Evolutionary conservation across 2,888 invertebrate genomes (phyloP).

Genomic region (Leptura quadrifasciata): DNA sequence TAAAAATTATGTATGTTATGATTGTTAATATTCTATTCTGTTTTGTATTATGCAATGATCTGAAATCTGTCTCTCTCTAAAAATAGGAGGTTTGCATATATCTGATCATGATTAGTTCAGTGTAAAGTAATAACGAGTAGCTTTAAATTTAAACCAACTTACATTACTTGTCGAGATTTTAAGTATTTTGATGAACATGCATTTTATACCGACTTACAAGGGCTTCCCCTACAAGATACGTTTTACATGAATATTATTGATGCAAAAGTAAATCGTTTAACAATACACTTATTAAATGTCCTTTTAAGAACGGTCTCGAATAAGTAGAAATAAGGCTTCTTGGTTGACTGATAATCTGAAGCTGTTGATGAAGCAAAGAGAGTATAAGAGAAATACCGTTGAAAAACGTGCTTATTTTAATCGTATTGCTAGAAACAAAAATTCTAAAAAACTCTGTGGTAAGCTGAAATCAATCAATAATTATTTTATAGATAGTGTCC

Average conservation of each 20-base stretch:
- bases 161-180: slow-evolving; percentile 17
- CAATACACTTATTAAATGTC: not conserved
- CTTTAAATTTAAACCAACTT: not conserved
- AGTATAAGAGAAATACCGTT: no score
- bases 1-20: no score
- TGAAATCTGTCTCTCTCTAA: not conserved
- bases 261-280: slow-evolving; percentile 5
- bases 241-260: slow-evolving; percentile 11
- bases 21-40: no score
- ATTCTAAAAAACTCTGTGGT: no score
- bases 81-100: slow-evolving; percentile 7
- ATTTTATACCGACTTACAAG: slow-evolving; percentile 16
- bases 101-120: slow-evolving; percentile 5
- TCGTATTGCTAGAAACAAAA: no score
- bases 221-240: not conserved
- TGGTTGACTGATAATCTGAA: no score
- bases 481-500: no score
- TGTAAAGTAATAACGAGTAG: not conserved
- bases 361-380: no score
- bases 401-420: no score
- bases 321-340: no score
- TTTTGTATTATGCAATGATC: slow-evolving; percentile 16
- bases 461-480: no score
- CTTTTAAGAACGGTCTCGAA: slow-evolving; percentile 6
- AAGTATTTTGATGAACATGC: slow-evolving; percentile 9